These are phyloP conservation scores for Perizoma affinitatum DNA, from an alignment of 2,888 invertebrate species.

Conservation along the genomic window DNA sequence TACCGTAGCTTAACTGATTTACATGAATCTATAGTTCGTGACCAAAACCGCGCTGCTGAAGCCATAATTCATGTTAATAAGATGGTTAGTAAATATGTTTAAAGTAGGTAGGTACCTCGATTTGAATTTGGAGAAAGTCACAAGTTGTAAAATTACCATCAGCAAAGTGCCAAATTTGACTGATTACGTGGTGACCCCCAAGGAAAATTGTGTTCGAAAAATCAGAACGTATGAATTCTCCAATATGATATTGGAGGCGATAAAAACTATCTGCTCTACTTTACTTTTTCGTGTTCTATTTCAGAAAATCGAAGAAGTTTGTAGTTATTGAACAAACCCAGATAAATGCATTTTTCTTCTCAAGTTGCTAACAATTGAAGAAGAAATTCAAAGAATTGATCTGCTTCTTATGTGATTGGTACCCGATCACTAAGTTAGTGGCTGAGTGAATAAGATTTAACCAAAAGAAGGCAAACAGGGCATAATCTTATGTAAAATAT, in stretches of 20 bases:
- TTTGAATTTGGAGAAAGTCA: no score
- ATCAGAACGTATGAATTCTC: constrained; percentile 2
- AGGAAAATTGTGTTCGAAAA: constrained; percentile 8
- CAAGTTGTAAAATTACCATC: constrained; percentile 6
- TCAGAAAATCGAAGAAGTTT: constrained; percentile 6
- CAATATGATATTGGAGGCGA: background rate
- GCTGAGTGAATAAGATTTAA: no score
- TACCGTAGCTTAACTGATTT: no score
- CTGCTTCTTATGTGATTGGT: no score
- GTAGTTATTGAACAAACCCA: constrained; percentile 2
- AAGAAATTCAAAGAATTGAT: background rate
- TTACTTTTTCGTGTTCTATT: constrained; percentile 3
- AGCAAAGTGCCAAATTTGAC: constrained; percentile 8
- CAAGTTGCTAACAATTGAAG: background rate
- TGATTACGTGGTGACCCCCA: constrained; percentile 8
- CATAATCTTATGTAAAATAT: no score
- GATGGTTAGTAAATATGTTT: no score
- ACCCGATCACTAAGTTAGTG: no score
- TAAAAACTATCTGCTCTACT: constrained; percentile 7
- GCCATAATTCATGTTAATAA: no score
- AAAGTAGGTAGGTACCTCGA: no score
- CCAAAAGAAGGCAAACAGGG: no score
- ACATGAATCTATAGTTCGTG: no score
- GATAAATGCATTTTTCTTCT: background rate
- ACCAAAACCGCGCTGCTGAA: no score